Conservation (phyloP, 1,140 invertebrate species). For the Polyergus mexicanus region DNA sequence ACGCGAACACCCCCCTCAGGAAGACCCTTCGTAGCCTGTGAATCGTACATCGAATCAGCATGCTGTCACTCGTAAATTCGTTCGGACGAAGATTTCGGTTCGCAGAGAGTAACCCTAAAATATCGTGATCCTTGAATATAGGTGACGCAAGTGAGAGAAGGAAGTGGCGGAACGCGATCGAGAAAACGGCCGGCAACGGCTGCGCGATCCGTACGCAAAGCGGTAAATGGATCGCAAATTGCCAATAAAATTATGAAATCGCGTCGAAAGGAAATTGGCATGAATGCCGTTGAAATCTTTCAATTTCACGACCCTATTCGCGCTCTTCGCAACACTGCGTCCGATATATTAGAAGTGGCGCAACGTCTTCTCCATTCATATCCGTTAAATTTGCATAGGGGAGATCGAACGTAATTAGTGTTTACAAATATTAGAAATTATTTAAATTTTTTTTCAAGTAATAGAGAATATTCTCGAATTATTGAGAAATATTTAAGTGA, state of each 20-base stretch:
- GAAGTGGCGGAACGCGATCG: conserved; percentile 62
- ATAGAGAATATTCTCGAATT: not conserved
- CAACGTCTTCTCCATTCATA: conserved; percentile 50
- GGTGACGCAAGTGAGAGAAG: conserved; percentile 31
- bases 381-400: conserved; percentile 8
- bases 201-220: conserved; percentile 63
- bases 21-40: conserved; percentile 22
- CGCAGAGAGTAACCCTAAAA: conserved; percentile 73
- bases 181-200: conserved; percentile 44
- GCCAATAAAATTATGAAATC: conserved; percentile 85
- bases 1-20: conserved; percentile 2
- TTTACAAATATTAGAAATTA: not conserved
- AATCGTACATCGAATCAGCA: conserved; percentile 76
- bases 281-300: conserved; percentile 82
- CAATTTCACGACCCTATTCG: conserved; percentile 80
- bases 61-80: conserved; percentile 77
- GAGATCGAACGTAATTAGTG: not conserved
- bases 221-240: conserved; percentile 82
- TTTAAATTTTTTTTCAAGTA: not conserved
- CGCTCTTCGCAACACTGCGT: conserved; percentile 57
- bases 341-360: conserved; percentile 50
- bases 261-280: conserved; percentile 84
- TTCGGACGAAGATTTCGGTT: conserved; percentile 77
- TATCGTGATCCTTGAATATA: conserved; percentile 63
- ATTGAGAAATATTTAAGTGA: not conserved